Evolutionary conservation across 2,888 invertebrate genomes (phyloP), one percentile per base, ranked within the genome.

Genomic region (Drosophila setosimentum): DNA sequence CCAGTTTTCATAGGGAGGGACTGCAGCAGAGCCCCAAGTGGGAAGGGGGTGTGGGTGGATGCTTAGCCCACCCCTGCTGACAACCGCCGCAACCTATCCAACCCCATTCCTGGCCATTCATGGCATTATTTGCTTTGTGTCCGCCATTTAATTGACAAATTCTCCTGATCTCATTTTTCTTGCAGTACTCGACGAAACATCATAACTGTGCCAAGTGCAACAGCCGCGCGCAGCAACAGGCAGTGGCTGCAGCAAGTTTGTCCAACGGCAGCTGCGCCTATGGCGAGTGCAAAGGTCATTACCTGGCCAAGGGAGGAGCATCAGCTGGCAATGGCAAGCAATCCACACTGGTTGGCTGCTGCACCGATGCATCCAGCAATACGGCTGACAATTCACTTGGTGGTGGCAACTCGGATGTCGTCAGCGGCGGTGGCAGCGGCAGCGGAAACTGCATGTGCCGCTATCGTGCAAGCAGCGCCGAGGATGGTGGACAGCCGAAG

Each of bases 231-330:
- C 73, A 78, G 35, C 79, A 65, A 33, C 83, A 68, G 40, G 53
- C 83, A 58, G 69, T 68, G 49, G 62, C 81, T 33, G 62, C 84
- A 50, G 76, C 78, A 21, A 61, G 76, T n/a, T 50, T 76, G 57
- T 42, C 77, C 16, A 50, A 68, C 7, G 75, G 64, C 35, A 75
- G 60, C 13, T 92, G 91, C 57, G 76, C 78, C 42, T 90, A 87
- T 49, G 82, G 91, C 33, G 91, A 92, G 76, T 91, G 91, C 71
- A 91, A 88, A 69, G 91, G 91, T 32, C 91, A 87, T 61, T 89
- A 90, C 57, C 63, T 79, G 29, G 67, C 54, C 62, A 91, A 88
- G 68, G 58, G 73, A 32, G 32, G 55, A 42, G 27, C 62, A 33
- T 32, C 29, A 3, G 13, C 21, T 16, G 29, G 60, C 29, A 21